Evolutionary conservation across 2,113 vertebrate species (phyloP), one percentile per base, ranked within the genome.

Genomic region (Colistium nudipinnis): DNA sequence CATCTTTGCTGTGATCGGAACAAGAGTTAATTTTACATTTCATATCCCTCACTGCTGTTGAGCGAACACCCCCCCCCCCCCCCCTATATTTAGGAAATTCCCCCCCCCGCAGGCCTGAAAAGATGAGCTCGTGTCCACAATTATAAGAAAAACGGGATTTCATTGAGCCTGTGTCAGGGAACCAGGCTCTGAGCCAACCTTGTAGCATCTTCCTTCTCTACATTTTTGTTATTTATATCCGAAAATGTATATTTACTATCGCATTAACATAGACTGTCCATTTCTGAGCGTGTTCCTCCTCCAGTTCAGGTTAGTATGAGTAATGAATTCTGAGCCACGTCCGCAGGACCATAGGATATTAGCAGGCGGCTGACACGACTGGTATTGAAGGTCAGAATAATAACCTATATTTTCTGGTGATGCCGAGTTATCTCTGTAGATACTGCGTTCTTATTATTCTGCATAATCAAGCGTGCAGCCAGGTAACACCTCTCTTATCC

Each of bases 341-440:
- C 19, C 8, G 7, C 12, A 8, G 36, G 1, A 61, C 19, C 22
- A 28, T 20, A n/a, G 7, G 1, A 24, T 8, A 66, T 73, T 35
- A 53, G 31, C 65, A 63, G 45, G 27, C 55, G 3, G 14, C 19
- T 28, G 19, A 20, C 17, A 4, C 41, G 27, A 47, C 22, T 43
- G 3, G 10, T 28, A 51, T 51, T 66, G 31, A 78, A 74, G 61
- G 74, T 74, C 70, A 65, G 16, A 59, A 59, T 48, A 67, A 57
- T 12, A 25, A 24, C 7, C 16, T 27, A 22, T 28, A 47, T 55
- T 27, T n/a, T 35, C 27, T 55, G 28, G 16, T 71, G 11, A 2
- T 16, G 30, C 39, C 14, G n/a, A 69, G 19, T 20, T 38, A 27
- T 12, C 19, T 69, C 33, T 49, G 47, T 33, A 45, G 25, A 62